Base-by-base conservation (phyloP, 2,888 invertebrate species). In the Luffia ferchaultella region DNA sequence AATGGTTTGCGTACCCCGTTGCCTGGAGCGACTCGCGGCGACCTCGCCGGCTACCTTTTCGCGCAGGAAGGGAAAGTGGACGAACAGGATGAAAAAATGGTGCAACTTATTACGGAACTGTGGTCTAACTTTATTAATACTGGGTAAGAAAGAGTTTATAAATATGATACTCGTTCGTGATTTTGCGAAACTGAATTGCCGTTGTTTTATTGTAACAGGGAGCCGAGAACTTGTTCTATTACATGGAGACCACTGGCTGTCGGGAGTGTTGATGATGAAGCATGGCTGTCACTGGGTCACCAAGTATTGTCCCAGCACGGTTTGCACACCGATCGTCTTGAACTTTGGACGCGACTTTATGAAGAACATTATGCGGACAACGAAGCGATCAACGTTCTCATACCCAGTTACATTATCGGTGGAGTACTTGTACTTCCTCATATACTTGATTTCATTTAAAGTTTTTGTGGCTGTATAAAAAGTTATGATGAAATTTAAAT, bases 11-110 rank as follows among this genome's bases (percentile, higher is more conserved):
- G 70, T 1, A 66, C 67, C 2, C 65, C 73, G 2, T 55, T 65
- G 16, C 65, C 72, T 1, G 87, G 86, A 0, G 85, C 86, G 2
- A 83, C 80, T 20, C 79, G 85, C 45, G 87, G 86, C 1, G 87
- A 87, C 57, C 79, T 85, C 46, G 61, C 85, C 50, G 82, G 84
- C 0, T 87, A 87, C 51, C 60, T 88, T 15, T 88, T 88, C 55
- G 60, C 59, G 16, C 64, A 63, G 48, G 60, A 65, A 12, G 65
- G 62, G 1, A 20, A 53, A 1, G 57, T 59, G 1, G 51, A 19
- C 1, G 59, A 59, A n/a, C 55, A 57, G 1, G 70, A 70, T 40
- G 55, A 50, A 17, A 53, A 50, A 1, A 64, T 73, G 58, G 57
- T 69, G 7, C 54, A 62, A 2, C 43, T 59, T 41, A 57, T 77